These are phyloP conservation scores for Idris sp. DNA, from an alignment of 1,140 invertebrate genomes.

Conservation along the genomic window DNA sequence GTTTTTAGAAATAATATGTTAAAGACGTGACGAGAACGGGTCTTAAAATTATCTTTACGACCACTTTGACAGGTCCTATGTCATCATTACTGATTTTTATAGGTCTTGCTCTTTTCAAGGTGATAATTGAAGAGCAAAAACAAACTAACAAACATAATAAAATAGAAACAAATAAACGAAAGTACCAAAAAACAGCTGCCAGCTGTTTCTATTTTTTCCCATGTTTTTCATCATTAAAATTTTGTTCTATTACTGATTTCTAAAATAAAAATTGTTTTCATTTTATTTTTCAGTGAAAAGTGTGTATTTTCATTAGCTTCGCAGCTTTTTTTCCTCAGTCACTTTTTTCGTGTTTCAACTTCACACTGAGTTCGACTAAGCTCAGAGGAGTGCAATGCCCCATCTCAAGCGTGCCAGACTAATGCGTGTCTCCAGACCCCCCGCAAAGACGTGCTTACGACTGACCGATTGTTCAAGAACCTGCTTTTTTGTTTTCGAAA, in stretches of 20 bases:
- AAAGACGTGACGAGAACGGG: constrained; percentile 48
- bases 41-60: constrained; percentile 48
- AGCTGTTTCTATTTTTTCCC: too few species aligned
- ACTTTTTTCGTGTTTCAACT: constrained; percentile 23
- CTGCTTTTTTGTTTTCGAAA: constrained; percentile 22
- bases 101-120: constrained; percentile 18
- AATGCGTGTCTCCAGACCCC: constrained; percentile 55
- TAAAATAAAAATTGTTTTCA: too few species aligned
- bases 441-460: constrained; percentile 42
- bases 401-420: constrained; percentile 54
- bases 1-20: constrained; percentile 33
- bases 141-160: background rate
- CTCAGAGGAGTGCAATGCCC: constrained; percentile 56
- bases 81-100: constrained; percentile 43
- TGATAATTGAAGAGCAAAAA: constrained; percentile 31
- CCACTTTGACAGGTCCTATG: constrained; percentile 38
- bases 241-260: too few species aligned
- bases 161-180: too few species aligned
- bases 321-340: constrained; percentile 40
- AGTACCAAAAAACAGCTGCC: too few species aligned
- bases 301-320: too few species aligned
- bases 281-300: too few species aligned
- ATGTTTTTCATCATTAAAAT: too few species aligned
- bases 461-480: constrained; percentile 33
- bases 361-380: constrained; percentile 27